Percentiles rank a stretch among this genome's conserved stretches.
phyloP scores from a whole-genome alignment of 2,888 invertebrate genomes.

The Dryocosmus kuriphilus region DNA sequence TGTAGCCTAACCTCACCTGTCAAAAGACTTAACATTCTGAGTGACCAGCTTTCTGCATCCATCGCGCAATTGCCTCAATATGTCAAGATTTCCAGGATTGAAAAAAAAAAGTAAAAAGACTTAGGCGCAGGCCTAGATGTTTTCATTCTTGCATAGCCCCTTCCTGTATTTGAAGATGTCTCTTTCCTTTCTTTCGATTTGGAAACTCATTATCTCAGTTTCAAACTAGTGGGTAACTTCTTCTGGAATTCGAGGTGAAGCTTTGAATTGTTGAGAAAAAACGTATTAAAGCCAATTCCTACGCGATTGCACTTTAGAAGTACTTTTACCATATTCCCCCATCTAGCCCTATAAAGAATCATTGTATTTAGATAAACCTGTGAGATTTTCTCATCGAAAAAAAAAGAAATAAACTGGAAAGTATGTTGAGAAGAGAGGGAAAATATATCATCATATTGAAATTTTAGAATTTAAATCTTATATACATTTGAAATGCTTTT shows the following conservation, averaged over 20 bases:
- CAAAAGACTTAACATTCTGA: too few relatives aligned
- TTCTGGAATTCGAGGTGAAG: conserved; percentile 22
- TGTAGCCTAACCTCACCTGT: too few relatives aligned
- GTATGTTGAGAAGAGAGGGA: too few relatives aligned
- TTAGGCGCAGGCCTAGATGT: too few relatives aligned
- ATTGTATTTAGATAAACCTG: conserved; percentile 18
- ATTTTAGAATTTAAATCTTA: too few relatives aligned
- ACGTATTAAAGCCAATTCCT: conserved; percentile 30
- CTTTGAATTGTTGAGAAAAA: conserved; percentile 35
- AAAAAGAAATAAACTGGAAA: too few relatives aligned
- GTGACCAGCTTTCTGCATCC: too few relatives aligned
- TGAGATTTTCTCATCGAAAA: not conserved
- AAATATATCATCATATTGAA: too few relatives aligned
- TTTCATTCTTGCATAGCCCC: not conserved
- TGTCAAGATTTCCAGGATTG: too few relatives aligned
- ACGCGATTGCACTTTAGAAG: conserved; percentile 23
- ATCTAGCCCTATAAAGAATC: not conserved
- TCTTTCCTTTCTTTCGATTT: conserved; percentile 1
- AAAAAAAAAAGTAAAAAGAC: too few relatives aligned
- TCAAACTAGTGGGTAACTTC: not conserved
- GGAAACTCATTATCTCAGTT: conserved; percentile 35
- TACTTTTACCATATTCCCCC: conserved; percentile 11
- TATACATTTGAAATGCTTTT: too few relatives aligned
- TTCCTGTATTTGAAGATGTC: conserved; percentile 16
- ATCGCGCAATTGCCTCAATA: too few relatives aligned